phyloP scores from a whole-genome alignment of 2,797 vertebrate species.

The Sebastolobus altivelis region DNA sequence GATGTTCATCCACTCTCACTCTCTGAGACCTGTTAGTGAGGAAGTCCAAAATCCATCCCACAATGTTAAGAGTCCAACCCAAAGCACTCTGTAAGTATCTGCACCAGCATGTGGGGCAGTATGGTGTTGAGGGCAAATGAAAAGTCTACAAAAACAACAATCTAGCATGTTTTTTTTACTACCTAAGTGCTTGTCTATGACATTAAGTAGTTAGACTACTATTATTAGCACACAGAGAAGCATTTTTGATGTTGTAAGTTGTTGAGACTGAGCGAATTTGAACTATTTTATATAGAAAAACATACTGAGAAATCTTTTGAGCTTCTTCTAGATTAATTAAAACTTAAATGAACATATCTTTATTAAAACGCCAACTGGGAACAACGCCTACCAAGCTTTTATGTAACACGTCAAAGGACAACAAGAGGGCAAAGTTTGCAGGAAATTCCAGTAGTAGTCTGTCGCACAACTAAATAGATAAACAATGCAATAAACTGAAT shows the following conservation, averaged over 20 bases:
- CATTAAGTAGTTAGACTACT: not conserved
- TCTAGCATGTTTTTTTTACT: too few relatives aligned
- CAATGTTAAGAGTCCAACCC: too few relatives aligned
- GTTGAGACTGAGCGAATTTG: rapidly evolving
- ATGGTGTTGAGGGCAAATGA: too few relatives aligned
- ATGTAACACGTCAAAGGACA: not conserved
- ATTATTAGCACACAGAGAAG: not conserved
- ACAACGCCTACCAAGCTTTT: not conserved
- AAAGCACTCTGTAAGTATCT: rapidly evolving
- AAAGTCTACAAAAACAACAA: too few relatives aligned
- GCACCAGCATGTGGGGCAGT: too few relatives aligned
- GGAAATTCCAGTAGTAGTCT: not conserved
- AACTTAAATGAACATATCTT: not conserved
- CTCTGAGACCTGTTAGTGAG: too few relatives aligned
- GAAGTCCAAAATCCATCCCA: too few relatives aligned
- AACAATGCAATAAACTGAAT: conserved; percentile 24
- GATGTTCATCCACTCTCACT: too few relatives aligned
- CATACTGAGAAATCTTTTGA: not conserved
- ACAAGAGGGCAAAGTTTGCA: conserved; percentile 52
- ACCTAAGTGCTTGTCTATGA: too few relatives aligned
- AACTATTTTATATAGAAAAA: not conserved
- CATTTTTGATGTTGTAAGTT: not conserved
- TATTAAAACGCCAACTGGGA: not conserved
- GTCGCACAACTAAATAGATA: not conserved
- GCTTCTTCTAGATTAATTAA: not conserved